phyloP scores from a whole-genome alignment of 2,888 invertebrate species.

The Boloria euphrosyne region DNA sequence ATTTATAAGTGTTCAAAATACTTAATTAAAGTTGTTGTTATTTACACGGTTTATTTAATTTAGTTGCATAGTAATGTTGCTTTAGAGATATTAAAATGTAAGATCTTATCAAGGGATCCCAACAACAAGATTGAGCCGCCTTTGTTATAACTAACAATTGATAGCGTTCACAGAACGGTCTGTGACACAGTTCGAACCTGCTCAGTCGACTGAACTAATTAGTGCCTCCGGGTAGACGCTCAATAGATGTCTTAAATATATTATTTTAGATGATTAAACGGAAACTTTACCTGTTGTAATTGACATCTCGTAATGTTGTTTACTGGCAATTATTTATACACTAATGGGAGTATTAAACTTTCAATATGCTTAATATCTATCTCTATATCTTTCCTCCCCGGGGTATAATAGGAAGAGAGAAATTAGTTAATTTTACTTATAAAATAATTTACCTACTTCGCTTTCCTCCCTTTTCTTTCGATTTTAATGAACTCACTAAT shows the following conservation, averaged over 20 bases:
- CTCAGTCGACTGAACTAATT: slow-evolving; percentile 25
- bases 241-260: slow-evolving; percentile 4
- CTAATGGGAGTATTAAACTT: too few species aligned
- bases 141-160: slow-evolving; percentile 21
- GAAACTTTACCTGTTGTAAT: too few species aligned
- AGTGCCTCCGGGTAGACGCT: slow-evolving; percentile 12
- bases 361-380: too few species aligned
- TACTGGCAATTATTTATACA: too few species aligned
- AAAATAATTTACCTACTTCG: too few species aligned
- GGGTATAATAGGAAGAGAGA: too few species aligned
- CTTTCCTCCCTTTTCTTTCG: too few species aligned
- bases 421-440: too few species aligned
- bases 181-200: slow-evolving; percentile 28
- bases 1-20: not conserved
- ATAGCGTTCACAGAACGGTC: slow-evolving; percentile 4
- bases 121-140: slow-evolving; percentile 12
- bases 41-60: slow-evolving; percentile 7
- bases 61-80: slow-evolving; percentile 14
- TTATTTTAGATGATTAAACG: not conserved
- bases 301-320: too few species aligned
- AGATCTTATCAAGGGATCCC: slow-evolving; percentile 15
- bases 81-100: slow-evolving; percentile 16
- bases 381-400: too few species aligned
- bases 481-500: too few species aligned
- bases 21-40: slow-evolving; percentile 7